Evolutionary conservation across 1,140 invertebrate species (phyloP).

Genomic region (Zaprionus inermis): DNA sequence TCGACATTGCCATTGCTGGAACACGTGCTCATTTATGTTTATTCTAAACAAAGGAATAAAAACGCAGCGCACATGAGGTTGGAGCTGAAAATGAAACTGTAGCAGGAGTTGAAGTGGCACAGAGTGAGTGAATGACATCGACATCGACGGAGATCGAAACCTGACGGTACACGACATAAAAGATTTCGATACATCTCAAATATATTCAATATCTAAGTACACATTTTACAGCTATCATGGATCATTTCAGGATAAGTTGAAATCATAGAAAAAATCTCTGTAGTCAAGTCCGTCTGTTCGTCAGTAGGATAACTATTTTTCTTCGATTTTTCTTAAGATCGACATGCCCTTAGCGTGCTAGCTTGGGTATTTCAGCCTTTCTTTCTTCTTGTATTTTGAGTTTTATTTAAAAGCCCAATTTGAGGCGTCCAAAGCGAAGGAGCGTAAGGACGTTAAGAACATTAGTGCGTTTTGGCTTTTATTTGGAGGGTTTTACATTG

Average conservation of each 20-base stretch:
- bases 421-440: constrained; percentile 16
- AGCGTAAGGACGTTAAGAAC: constrained; percentile 54
- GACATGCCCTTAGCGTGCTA: not conserved
- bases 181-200: too few species aligned
- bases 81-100: constrained; percentile 13
- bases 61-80: constrained; percentile 72
- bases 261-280: too few species aligned
- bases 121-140: not conserved
- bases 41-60: constrained; percentile 83
- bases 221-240: too few species aligned
- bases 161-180: not conserved
- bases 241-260: too few species aligned
- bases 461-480: constrained; percentile 72
- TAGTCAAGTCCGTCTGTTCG: too few species aligned
- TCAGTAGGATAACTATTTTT: too few species aligned
- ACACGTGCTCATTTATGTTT: constrained; percentile 78
- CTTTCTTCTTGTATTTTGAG: not conserved
- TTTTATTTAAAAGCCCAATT: constrained; percentile 45
- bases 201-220: too few species aligned
- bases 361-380: not conserved
- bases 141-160: not conserved
- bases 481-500: constrained; percentile 62
- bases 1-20: constrained; percentile 27
- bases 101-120: not conserved
- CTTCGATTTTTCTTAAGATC: not conserved